Evolutionary conservation across 2,888 invertebrate species (phyloP), one percentile per base, ranked within the genome.

Genomic region (Melanchra persicariae): DNA sequence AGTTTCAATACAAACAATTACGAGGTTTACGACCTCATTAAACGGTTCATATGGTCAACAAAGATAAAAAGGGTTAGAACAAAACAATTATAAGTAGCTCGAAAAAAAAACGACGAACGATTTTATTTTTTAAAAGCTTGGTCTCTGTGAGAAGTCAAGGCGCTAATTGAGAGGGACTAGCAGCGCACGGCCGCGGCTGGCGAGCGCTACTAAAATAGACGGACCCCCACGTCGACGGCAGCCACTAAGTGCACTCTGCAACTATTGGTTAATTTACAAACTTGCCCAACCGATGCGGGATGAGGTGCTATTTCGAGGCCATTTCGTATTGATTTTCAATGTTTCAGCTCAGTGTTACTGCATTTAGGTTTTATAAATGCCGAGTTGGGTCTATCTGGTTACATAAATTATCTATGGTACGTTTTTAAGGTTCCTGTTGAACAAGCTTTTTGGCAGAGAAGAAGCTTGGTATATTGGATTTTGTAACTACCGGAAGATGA

Each of bases 121-220:
- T 71, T 67, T 82, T 68, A 71, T 60, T 63, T 68, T 64, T 59
- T 79, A 43, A 59, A 74, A 69, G 47, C 26, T 59, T 74, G 67
- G 49, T 30, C 64, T 62, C 57, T 71, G 47, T 67, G 66, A 61
- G 69, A 79, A 70, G 54, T 76, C 77, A 74, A 82, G 65, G 74
- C 78, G 86, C 72, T 87, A 87, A 88, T 85, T 87, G 86, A 84
- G 80, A 83, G 77, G 71, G 82, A 68, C 77, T 70, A 77, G 79
- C 82, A 2, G 45, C 45, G 40, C 40, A 40, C 15, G 63, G 37
- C 34, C 12, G 49, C 22, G 57, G 64, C 74, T 69, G 75, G 71
- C 78, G 67, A 74, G 78, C 85, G 72, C 63, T 79, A 85, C 86
- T 82, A 82, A 88, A 88, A 89, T 90, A 90, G 87, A 84, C 40